Conservation (phyloP, 2,797 vertebrate genomes). For the Bradypodion ventrale region DNA sequence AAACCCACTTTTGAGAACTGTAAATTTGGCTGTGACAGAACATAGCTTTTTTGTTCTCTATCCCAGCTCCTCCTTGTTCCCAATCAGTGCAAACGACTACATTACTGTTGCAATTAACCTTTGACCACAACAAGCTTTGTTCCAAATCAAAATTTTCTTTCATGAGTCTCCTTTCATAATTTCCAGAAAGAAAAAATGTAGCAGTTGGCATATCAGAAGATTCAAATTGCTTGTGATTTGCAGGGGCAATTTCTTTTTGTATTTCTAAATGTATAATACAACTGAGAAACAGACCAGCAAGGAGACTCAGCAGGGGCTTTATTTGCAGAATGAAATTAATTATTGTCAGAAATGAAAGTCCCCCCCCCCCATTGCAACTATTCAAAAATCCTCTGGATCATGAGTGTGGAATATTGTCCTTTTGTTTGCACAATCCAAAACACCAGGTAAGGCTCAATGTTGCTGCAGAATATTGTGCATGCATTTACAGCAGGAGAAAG, state of each 20-base stretch:
- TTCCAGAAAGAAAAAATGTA: neutral
- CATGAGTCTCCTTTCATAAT: neutral
- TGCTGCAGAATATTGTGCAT: too few relatives aligned
- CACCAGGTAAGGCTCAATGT: too few relatives aligned
- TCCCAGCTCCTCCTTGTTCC: neutral
- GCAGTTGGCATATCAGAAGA: neutral
- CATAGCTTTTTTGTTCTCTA: neutral
- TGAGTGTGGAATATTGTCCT: too few relatives aligned
- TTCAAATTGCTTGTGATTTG: constrained; percentile 14
- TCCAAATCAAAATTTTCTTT: neutral
- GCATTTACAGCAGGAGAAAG: too few relatives aligned
- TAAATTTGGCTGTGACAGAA: neutral
- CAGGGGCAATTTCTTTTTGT: neutral
- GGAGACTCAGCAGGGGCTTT: neutral
- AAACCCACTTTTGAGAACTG: neutral
- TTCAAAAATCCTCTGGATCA: too few relatives aligned
- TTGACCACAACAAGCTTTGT: neutral
- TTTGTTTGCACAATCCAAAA: too few relatives aligned
- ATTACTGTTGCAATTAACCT: neutral
- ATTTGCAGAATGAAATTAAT: constrained; percentile 25
- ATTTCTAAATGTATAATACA: neutral
- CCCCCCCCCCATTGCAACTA: too few relatives aligned
- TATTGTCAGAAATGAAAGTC: constrained; percentile 7
- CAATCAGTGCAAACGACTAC: neutral
- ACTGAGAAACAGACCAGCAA: constrained; percentile 20